phyloP scores from a whole-genome alignment of 2,888 invertebrate genomes.

The Agrilus biguttatus region DNA sequence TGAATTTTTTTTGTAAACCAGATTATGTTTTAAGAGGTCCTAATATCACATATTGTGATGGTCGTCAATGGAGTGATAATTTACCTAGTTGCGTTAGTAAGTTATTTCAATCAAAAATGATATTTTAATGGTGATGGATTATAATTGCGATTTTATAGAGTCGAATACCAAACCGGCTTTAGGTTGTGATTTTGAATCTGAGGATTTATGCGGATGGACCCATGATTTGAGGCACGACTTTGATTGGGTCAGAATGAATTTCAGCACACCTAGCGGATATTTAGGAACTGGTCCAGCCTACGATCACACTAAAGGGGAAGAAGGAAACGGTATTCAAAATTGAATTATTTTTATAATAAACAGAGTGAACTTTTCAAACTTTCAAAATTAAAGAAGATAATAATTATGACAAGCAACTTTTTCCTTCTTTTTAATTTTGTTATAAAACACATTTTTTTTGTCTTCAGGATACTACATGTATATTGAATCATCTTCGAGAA shows the following conservation, averaged over 20 bases:
- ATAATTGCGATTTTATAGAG: slow-evolving; percentile 18
- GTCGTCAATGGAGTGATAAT: slow-evolving; percentile 51
- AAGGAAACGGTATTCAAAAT: slow-evolving; percentile 28
- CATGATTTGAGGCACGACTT: slow-evolving; percentile 56
- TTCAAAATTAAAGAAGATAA: too few species aligned
- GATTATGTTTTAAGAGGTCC: slow-evolving; percentile 46
- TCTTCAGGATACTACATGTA: slow-evolving; percentile 64
- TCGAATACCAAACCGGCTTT: slow-evolving; percentile 26
- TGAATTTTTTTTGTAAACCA: slow-evolving; percentile 51
- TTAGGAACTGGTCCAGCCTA: slow-evolving; percentile 57
- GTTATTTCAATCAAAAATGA: slow-evolving; percentile 9
- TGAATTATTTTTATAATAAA: too few species aligned
- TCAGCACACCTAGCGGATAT: slow-evolving; percentile 46
- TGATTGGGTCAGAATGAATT: slow-evolving; percentile 55
- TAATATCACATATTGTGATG: slow-evolving; percentile 54
- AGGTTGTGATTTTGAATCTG: slow-evolving; percentile 52
- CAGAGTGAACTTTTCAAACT: too few species aligned
- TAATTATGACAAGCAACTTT: neutral
- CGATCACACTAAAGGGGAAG: slow-evolving; percentile 57
- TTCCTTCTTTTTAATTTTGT: neutral
- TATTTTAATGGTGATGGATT: neutral
- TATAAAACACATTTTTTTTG: slow-evolving; percentile 13
- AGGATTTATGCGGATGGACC: slow-evolving; percentile 63
- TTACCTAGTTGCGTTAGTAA: slow-evolving; percentile 52
- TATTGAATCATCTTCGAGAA: slow-evolving; percentile 55